Percentiles rank a stretch among this genome's conserved stretches.
These are phyloP conservation scores for Epinotia ramella DNA, from an alignment of 2,888 invertebrate genomes.

Conservation along the genomic window DNA sequence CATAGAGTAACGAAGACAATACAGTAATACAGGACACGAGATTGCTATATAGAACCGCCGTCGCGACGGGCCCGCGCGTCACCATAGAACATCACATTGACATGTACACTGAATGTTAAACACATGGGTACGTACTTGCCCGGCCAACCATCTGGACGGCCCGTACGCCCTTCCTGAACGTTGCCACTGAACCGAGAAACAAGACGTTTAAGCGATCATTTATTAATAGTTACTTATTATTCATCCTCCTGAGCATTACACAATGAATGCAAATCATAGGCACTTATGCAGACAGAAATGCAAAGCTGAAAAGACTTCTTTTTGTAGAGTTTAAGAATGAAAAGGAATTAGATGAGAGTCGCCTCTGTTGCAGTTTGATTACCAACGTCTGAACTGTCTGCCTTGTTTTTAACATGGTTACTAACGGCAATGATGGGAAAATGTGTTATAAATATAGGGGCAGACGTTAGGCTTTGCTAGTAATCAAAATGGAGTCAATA, in stretches of 20 bases:
- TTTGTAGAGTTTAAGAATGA: slow-evolving; percentile 49
- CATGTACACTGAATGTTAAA: slow-evolving; percentile 76
- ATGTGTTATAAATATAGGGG: slow-evolving; percentile 35
- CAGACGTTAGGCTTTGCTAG: slow-evolving; percentile 50
- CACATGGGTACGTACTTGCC: slow-evolving; percentile 95
- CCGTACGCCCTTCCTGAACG: slow-evolving; percentile 99
- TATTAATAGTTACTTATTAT: slow-evolving; percentile 59
- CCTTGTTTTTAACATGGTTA: slow-evolving; percentile 23
- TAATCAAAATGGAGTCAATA: slow-evolving; percentile 52
- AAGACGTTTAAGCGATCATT: slow-evolving; percentile 69
- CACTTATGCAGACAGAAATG: slow-evolving; percentile 73
- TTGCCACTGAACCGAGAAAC: slow-evolving; percentile 94
- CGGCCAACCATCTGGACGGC: slow-evolving; percentile 99
- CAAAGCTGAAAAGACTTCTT: slow-evolving; percentile 66
- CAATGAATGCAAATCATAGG: slow-evolving; percentile 65
- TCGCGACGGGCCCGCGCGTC: slow-evolving; percentile 59
- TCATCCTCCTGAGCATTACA: slow-evolving; percentile 61
- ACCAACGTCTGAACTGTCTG: slow-evolving; percentile 45
- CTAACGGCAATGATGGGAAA: slow-evolving; percentile 18
- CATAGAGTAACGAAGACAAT: slow-evolving; percentile 82
- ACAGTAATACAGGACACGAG: slow-evolving; percentile 82
- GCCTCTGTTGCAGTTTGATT: slow-evolving; percentile 43
- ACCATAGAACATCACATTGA: slow-evolving; percentile 78
- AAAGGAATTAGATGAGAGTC: slow-evolving; percentile 49
- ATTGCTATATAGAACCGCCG: slow-evolving; percentile 71